Percentiles rank a stretch among this genome's conserved stretches.
These are phyloP conservation scores for Synergus gifuensis DNA, from an alignment of 2,888 invertebrate genomes.

Conservation along the genomic window DNA sequence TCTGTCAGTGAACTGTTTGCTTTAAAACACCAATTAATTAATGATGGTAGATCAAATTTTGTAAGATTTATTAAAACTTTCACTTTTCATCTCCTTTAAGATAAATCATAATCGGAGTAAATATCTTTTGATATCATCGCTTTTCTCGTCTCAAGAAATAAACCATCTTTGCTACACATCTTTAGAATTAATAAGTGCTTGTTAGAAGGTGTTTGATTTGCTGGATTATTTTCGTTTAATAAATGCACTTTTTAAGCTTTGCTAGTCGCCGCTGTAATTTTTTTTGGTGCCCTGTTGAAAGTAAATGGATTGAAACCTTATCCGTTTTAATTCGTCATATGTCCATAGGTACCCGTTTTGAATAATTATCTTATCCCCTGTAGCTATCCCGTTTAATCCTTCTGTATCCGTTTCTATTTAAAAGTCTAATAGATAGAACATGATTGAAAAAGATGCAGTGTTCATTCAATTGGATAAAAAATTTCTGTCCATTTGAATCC, in stretches of 20 bases:
- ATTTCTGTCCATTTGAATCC: too few relatives aligned
- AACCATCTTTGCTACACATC: neutral
- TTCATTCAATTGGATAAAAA: too few relatives aligned
- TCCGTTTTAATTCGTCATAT: too few relatives aligned
- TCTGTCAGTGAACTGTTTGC: slow-evolving; percentile 27
- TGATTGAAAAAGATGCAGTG: too few relatives aligned
- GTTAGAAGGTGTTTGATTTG: neutral
- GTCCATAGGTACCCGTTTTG: too few relatives aligned
- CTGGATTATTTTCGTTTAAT: neutral
- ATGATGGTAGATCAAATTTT: slow-evolving; percentile 28
- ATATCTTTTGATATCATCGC: neutral
- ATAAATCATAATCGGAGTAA: neutral
- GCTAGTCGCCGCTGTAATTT: neutral
- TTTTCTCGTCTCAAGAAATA: neutral
- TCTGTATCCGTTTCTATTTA: too few relatives aligned
- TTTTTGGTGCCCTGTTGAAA: too few relatives aligned
- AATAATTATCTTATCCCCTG: too few relatives aligned
- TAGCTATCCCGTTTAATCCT: too few relatives aligned
- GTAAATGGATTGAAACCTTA: too few relatives aligned
- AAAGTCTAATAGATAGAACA: too few relatives aligned
- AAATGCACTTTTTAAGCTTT: neutral
- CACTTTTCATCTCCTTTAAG: neutral
- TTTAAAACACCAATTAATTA: slow-evolving; percentile 29
- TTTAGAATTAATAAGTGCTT: neutral
- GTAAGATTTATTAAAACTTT: slow-evolving; percentile 9